phyloP scores from a whole-genome alignment of 2,113 vertebrate species.

The Leucopsar rothschildi region DNA sequence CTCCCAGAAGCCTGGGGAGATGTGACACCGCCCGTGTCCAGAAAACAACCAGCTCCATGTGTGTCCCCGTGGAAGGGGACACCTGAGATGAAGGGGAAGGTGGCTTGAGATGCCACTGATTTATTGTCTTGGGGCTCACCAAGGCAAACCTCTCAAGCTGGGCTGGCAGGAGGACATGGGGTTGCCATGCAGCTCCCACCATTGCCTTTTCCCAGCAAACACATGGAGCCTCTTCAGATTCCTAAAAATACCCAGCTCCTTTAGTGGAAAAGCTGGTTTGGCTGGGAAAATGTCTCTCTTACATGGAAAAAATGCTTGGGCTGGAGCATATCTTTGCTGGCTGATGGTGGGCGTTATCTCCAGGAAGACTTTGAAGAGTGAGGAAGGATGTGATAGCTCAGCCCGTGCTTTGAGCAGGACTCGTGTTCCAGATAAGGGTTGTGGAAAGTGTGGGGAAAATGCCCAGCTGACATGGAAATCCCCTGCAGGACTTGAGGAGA shows the following conservation, averaged over 20 bases:
- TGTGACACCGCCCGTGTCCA: rapidly evolving
- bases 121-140: not conserved
- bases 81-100: not conserved
- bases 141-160: not conserved
- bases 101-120: not conserved
- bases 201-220: not conserved
- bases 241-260: not conserved
- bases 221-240: not conserved
- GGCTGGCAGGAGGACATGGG: not conserved
- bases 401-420: not conserved
- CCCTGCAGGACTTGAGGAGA: not conserved
- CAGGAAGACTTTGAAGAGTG: not conserved
- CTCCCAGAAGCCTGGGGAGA: not conserved
- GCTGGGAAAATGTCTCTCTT: not conserved
- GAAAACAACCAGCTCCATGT: not conserved
- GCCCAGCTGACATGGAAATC: not conserved
- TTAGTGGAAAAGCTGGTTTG: not conserved
- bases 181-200: not conserved
- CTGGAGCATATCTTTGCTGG: constrained; percentile 23
- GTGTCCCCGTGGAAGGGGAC: not conserved
- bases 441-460: not conserved
- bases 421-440: not conserved
- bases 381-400: not conserved
- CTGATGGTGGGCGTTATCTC: not conserved
- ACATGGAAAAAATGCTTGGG: constrained; percentile 13